Base-by-base conservation (phyloP, 35 echinoderm and acorn worm genomes). In the Diadema setosum region DNA sequence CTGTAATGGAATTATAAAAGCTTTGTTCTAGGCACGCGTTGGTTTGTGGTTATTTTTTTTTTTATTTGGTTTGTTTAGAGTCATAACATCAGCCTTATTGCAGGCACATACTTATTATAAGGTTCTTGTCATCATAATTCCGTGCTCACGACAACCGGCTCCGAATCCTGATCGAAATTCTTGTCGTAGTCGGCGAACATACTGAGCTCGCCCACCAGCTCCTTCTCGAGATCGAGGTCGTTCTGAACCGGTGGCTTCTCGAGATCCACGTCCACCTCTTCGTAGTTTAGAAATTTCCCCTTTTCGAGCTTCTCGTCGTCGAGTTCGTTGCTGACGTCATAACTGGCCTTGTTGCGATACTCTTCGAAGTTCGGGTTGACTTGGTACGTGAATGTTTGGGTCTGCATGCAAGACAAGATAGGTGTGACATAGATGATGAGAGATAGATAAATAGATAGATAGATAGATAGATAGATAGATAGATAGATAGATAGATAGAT, bases 201-300 rank as follows among this genome's bases (percentile, higher is more conserved):
- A n/a, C 73, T 78, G 35, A 78, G 73, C 73, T 78, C 73, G 33
- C 73, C 73, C 37, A 78, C 73, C 73, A 78, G 25, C 37, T 78
- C 73, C 39, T 78, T 78, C 73, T 78, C 73, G 14, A 78, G 73
- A 11, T 78, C 73, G 21, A 78, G 73, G 20, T 78, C 73, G 73
- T 78, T 78, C 73, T 78, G 35, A 0, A 41, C 34, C 24, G 44
- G 73, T 2, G 73, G 73, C 39, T 78, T 78, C 48, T 52, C n/a
- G 48, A 52, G 9, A n/a, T 11, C 9, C 9, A 11, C 48, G n/a
- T 52, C 48, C 9, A n/a, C 48, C n/a, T n/a, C n/a, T n/a, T n/a
- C n/a, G n/a, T n/a, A n/a, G 73, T 36, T 78, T n/a, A n/a, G n/a
- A n/a, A n/a, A n/a, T n/a, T n/a, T n/a, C n/a, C n/a, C n/a, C 63